Evolutionary conservation across 2,797 vertebrate species (phyloP).

Genomic region (Chrosomus eos): DNA sequence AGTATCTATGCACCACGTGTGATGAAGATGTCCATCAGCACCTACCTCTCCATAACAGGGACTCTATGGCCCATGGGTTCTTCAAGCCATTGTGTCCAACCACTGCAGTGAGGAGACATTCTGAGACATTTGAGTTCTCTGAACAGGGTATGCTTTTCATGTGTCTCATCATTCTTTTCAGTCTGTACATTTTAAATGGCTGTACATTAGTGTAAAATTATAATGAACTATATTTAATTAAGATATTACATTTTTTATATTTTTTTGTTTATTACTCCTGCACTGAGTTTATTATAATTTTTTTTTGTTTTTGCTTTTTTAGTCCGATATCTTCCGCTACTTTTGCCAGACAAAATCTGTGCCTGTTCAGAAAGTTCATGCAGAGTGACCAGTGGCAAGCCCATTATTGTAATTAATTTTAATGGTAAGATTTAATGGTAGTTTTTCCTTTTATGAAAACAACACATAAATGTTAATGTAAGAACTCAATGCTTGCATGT

Average conservation of each 20-base stretch:
- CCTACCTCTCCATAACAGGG: neutral
- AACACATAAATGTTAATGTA: neutral
- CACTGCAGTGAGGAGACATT: neutral
- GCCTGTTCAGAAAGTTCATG: neutral
- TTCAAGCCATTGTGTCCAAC: neutral
- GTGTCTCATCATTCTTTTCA: neutral
- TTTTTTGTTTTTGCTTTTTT: neutral
- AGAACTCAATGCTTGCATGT: neutral
- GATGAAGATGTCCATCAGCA: neutral
- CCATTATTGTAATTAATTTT: neutral
- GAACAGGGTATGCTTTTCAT: constrained; percentile 1
- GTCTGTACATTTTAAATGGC: neutral
- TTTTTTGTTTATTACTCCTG: neutral
- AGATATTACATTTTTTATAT: neutral
- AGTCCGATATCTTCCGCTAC: neutral
- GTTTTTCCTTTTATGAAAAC: neutral
- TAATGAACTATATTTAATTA: too few species aligned
- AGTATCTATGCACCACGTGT: neutral
- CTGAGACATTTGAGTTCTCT: neutral
- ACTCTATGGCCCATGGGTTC: neutral
- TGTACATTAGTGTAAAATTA: too few species aligned
- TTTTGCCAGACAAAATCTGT: constrained; percentile 9
- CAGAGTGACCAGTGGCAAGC: neutral
- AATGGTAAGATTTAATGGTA: neutral
- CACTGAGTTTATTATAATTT: neutral